These are phyloP conservation scores for Elysia chlorotica DNA, from an alignment of 1,140 invertebrate genomes.

Conservation along the genomic window DNA sequence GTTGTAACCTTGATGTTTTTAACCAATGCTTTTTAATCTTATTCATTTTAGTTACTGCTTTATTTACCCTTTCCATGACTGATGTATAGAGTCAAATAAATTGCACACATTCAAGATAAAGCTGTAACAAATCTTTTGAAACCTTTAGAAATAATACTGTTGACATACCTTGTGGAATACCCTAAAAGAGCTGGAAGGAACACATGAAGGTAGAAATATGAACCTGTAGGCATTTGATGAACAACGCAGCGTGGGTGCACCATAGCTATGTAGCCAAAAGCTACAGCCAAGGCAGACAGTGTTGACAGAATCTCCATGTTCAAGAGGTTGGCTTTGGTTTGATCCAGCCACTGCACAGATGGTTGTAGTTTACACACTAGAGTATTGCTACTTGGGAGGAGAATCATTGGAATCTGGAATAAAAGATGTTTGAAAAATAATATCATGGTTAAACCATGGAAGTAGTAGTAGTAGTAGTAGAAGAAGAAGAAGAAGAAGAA, in stretches of 20 bases:
- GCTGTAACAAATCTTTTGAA: no score
- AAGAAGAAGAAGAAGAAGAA: background rate
- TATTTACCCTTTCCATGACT: no score
- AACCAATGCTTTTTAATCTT: no score
- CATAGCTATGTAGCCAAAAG: slow-evolving; percentile 18
- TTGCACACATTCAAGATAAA: no score
- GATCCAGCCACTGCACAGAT: background rate
- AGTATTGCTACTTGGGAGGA: background rate
- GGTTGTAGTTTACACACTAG: no score
- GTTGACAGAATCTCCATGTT: slow-evolving; percentile 12
- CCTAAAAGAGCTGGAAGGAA: slow-evolving; percentile 16
- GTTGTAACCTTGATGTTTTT: no score
- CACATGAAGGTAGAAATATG: background rate
- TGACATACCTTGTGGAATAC: slow-evolving; percentile 22
- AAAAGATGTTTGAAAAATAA: background rate
- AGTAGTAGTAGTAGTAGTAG: no score
- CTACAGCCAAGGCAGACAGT: slow-evolving; percentile 7
- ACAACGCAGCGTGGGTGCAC: background rate
- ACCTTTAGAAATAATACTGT: no score
- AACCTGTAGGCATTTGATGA: background rate
- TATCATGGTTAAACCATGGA: no score
- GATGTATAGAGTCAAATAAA: no score
- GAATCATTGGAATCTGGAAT: background rate
- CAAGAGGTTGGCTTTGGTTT: background rate
- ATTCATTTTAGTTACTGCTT: no score